These are phyloP conservation scores for Euclidia mi DNA, from an alignment of 2,888 invertebrate species.

Conservation along the genomic window DNA sequence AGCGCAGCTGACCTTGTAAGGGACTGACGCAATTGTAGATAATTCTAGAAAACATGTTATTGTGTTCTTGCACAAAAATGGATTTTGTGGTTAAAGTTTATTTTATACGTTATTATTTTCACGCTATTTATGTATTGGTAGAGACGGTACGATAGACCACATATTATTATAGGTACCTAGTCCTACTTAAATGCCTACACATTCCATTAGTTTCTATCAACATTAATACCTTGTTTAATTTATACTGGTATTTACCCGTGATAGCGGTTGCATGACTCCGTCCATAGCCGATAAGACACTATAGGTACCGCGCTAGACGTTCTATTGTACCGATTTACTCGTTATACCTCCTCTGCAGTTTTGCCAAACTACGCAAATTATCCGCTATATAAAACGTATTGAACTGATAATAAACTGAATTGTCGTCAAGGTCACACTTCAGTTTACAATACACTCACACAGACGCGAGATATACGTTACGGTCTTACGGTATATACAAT, in stretches of 20 bases:
- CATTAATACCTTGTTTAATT: no score
- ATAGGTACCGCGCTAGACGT: no score
- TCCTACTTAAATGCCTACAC: no score
- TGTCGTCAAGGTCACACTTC: conserved; percentile 33
- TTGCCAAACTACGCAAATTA: conserved; percentile 5
- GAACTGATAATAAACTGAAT: conserved; percentile 36
- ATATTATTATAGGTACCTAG: no score
- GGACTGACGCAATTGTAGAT: conserved; percentile 42
- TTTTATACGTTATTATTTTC: neutral
- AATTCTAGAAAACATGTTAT: conserved; percentile 40
- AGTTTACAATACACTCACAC: conserved; percentile 16
- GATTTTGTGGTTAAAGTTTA: conserved; percentile 3
- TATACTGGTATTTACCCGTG: no score
- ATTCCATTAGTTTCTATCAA: no score
- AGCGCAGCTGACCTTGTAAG: conserved; percentile 38
- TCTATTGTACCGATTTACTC: neutral
- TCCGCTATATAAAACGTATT: conserved; percentile 18
- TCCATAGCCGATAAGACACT: no score
- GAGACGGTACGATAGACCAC: no score
- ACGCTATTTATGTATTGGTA: no score
- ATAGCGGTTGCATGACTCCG: no score
- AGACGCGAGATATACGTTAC: neutral
- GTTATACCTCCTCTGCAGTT: neutral
- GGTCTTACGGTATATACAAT: neutral
- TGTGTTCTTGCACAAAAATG: conserved; percentile 16